Evolutionary conservation across 2,113 vertebrate genomes (phyloP).

Genomic region (Neopipo cinnamomea): DNA sequence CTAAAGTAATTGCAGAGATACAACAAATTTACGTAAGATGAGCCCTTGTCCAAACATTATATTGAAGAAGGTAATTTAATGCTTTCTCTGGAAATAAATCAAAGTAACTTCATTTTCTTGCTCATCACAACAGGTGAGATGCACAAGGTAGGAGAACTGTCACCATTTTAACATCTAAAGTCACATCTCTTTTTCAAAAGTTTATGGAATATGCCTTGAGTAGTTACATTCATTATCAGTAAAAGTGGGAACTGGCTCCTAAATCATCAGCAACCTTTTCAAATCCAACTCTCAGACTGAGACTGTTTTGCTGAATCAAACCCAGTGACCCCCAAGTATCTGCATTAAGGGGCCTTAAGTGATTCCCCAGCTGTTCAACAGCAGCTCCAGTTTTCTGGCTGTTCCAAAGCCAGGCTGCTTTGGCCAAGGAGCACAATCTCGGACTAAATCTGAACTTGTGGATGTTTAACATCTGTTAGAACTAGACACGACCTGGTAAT

Average conservation of each 20-base stretch:
- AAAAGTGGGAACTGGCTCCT: neutral
- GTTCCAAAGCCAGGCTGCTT: neutral
- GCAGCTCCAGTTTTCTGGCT: neutral
- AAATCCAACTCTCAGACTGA: neutral
- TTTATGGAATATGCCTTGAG: neutral
- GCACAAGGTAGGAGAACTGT: neutral
- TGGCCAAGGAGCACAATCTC: neutral
- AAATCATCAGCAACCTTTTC: neutral
- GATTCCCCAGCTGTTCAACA: neutral
- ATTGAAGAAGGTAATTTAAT: neutral
- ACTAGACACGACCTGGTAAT: neutral
- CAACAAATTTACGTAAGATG: neutral
- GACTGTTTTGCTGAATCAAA: neutral
- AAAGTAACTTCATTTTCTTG: neutral
- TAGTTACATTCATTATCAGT: neutral
- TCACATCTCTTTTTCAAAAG: neutral
- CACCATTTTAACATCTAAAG: neutral
- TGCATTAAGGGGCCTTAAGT: neutral
- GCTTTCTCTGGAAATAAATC: neutral
- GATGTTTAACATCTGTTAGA: neutral
- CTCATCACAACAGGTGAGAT: neutral
- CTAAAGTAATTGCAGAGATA: neutral
- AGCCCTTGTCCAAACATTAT: neutral
- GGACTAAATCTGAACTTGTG: neutral
- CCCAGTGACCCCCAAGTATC: neutral